Evolutionary conservation across 2,888 invertebrate genomes (phyloP).

Genomic region (Tanytarsus gracilentus): DNA sequence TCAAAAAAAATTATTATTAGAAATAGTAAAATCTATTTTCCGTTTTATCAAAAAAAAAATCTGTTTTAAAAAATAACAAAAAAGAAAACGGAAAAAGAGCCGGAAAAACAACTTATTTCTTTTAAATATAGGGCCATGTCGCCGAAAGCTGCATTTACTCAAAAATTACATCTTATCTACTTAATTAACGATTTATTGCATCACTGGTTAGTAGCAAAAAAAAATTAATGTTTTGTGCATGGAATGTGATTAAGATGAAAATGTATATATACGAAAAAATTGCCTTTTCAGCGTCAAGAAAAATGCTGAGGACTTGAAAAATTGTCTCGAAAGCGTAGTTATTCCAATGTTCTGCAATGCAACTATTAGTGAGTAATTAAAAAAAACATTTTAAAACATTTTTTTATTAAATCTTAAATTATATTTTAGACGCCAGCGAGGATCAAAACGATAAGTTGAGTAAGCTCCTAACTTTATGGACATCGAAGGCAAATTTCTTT

Average conservation of each 20-base stretch:
- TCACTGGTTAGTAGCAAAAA: slow-evolving; percentile 69
- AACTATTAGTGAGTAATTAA: slow-evolving; percentile 56
- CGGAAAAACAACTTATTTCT: slow-evolving; percentile 41
- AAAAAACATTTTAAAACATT: slow-evolving; percentile 36
- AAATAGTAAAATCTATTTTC: background rate
- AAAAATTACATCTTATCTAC: slow-evolving; percentile 95
- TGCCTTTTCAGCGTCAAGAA: slow-evolving; percentile 72
- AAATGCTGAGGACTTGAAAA: slow-evolving; percentile 87
- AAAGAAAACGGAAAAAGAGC: background rate
- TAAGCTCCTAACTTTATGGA: slow-evolving; percentile 92
- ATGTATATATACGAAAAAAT: background rate
- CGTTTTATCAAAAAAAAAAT: background rate
- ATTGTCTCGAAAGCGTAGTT: slow-evolving; percentile 87
- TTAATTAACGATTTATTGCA: slow-evolving; percentile 97
- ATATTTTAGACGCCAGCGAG: slow-evolving; percentile 64
- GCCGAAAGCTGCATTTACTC: slow-evolving; percentile 67
- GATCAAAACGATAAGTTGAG: slow-evolving; percentile 86
- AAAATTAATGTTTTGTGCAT: background rate
- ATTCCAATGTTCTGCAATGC: slow-evolving; percentile 98
- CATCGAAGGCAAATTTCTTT: slow-evolving; percentile 87
- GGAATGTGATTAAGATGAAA: background rate
- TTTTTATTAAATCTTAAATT: background rate
- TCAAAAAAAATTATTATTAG: background rate
- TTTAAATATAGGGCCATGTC: slow-evolving; percentile 50
- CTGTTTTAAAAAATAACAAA: background rate